Evolutionary conservation across 2,888 invertebrate species (phyloP).

Genomic region (Halocaridina rubra): DNA sequence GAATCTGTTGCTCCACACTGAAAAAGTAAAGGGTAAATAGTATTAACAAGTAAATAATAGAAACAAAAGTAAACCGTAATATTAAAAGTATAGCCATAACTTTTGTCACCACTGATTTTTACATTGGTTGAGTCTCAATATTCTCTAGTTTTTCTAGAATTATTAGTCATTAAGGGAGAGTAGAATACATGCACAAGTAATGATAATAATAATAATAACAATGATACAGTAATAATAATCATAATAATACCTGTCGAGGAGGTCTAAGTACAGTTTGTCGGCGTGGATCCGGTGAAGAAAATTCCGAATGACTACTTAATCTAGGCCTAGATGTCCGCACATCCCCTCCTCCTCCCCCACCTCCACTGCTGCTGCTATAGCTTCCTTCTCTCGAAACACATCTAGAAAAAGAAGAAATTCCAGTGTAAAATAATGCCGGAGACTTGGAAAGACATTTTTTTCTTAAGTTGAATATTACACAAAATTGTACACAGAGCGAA

Average conservation of each 20-base stretch:
- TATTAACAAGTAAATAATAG: too few relatives aligned
- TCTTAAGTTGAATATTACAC: too few relatives aligned
- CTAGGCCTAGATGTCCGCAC: constrained; percentile 22
- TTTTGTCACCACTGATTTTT: too few relatives aligned
- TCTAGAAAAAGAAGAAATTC: not conserved
- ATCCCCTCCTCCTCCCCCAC: not conserved
- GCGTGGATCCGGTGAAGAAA: constrained; percentile 1
- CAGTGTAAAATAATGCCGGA: not conserved
- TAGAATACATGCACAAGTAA: not conserved
- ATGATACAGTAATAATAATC: too few relatives aligned
- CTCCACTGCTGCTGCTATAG: not conserved
- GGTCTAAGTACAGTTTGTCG: constrained; percentile 39
- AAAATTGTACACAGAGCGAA: too few relatives aligned
- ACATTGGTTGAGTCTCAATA: too few relatives aligned
- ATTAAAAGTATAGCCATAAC: too few relatives aligned
- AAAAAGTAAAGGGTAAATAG: not conserved
- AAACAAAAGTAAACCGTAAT: too few relatives aligned
- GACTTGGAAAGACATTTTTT: too few relatives aligned
- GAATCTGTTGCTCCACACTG: not conserved
- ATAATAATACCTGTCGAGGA: constrained; percentile 51
- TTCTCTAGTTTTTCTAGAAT: constrained; percentile 65
- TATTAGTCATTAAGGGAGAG: not conserved
- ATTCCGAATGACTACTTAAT: constrained; percentile 11
- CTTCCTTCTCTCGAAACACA: constrained; percentile 43
- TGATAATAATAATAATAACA: not conserved